Base-by-base conservation (phyloP, 2,797 vertebrate species). In the Streptopelia turtur region DNA sequence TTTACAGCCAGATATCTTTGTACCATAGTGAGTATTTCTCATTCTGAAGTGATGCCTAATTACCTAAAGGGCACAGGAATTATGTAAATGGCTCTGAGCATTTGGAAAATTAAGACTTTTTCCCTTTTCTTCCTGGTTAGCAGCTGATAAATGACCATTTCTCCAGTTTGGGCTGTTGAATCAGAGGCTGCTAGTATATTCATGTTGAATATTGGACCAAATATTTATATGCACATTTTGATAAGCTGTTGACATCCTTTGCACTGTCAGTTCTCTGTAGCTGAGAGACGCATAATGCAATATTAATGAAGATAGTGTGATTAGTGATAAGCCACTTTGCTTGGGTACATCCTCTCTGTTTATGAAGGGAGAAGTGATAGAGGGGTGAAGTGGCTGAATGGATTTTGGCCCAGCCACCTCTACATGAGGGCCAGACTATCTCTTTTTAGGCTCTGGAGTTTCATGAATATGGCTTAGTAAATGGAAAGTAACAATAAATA, bases 281-380 rank as follows among this genome's bases (percentile, higher is more conserved):
- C 45, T 0, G 3, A 83, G 78, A 84, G 39, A 45, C 21, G 28
- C 14, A 41, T 85, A 88, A 87, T 59, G 53, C 37, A 75, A 20
- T 90, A 27, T 88, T 95, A 95, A 95, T 83, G 83, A 90, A 91
- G 83, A 69, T 78, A 24, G 13, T 78, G 59, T 68, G 91, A 79
- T 95, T 95, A 94, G 72, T 77, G 80, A 68, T 23, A 37, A 83
- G 50, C 45, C 39, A 21, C 39, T 89, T 92, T 75, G 41, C 65
- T 90, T 83, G 68, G 28, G 64, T 71, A n/a, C 21, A 31, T 85
- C 37, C 37, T 89, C 71, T 16, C 28, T 87, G 35, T 72, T 87
- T 85, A 41, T 37, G 69, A 89, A 88, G 30, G 31, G 60, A 81
- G 49, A 81, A 57, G 17, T 45, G 89, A 52, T 43, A 87, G 61